Percentiles rank a stretch among this genome's conserved stretches.
phyloP scores from a whole-genome alignment of 2,888 invertebrate species.

The Didymodactylos carnosus region DNA sequence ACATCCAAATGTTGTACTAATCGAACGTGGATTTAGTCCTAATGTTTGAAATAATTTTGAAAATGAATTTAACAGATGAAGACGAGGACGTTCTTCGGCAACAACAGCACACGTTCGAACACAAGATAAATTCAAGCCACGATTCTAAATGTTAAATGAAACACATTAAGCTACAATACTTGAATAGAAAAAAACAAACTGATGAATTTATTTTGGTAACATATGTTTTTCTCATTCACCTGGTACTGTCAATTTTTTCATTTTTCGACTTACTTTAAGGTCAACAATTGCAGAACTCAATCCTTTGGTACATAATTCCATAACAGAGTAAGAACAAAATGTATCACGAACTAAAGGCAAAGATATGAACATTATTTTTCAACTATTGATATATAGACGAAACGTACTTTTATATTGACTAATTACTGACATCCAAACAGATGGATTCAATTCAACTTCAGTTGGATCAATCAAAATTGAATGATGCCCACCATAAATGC shows the following conservation, averaged over 20 bases:
- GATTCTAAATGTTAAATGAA: slow-evolving; percentile 36
- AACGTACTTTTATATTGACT: slow-evolving; percentile 71
- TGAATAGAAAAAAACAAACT: slow-evolving; percentile 16
- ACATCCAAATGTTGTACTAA: slow-evolving; percentile 96
- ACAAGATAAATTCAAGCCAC: slow-evolving; percentile 74
- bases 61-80: slow-evolving; percentile 76
- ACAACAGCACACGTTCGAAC: slow-evolving; percentile 94
- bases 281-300: slow-evolving; percentile 77
- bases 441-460: slow-evolving; percentile 90
- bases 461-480: slow-evolving; percentile 92
- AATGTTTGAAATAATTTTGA: slow-evolving; percentile 80
- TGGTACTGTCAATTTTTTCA: too few relatives aligned
- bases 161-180: not conserved
- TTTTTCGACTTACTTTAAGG: too few relatives aligned
- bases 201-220: too few relatives aligned
- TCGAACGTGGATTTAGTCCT: slow-evolving; percentile 78
- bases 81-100: slow-evolving; percentile 88
- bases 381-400: too few relatives aligned
- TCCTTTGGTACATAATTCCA: slow-evolving; percentile 94
- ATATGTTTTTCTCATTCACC: too few relatives aligned
- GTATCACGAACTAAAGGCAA: slow-evolving; percentile 62
- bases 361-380: too few relatives aligned
- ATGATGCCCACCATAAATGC: slow-evolving; percentile 95
- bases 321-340: slow-evolving; percentile 89
- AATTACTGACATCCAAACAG: slow-evolving; percentile 79